Percentiles rank a stretch among this genome's conserved stretches.
phyloP scores from a whole-genome alignment of 92 coral and sea anemone species.

The Porites divaricata region DNA sequence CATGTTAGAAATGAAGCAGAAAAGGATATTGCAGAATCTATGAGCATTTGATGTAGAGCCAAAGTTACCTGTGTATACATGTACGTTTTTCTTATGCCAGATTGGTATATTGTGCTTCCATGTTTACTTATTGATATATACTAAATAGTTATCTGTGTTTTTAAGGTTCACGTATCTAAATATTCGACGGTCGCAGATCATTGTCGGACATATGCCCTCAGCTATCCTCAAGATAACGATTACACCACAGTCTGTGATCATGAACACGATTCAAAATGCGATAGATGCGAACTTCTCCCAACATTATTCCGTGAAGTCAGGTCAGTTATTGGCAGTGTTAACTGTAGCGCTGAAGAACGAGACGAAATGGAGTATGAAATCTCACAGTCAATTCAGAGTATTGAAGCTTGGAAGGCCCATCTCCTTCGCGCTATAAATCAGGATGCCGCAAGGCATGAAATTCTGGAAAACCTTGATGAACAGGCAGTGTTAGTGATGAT shows the following conservation, averaged over 20 bases:
- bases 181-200: constrained; percentile 35
- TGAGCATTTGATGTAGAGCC: no score
- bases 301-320: constrained; percentile 4
- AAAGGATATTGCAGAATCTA: no score
- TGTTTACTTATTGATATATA: no score
- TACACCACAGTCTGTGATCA: constrained; percentile 27
- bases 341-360: no score
- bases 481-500: neutral
- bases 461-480: neutral
- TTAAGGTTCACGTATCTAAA: constrained; percentile 37
- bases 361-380: neutral
- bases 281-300: constrained; percentile 23
- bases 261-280: constrained; percentile 30
- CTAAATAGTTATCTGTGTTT: no score
- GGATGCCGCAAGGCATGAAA: neutral
- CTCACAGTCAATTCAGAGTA: neutral
- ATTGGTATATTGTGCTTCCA: no score
- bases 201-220: constrained; percentile 24
- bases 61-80: no score
- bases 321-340: neutral
- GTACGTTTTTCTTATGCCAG: no score
- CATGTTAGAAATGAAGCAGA: no score
- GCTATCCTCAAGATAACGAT: constrained; percentile 12
- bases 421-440: constrained; percentile 3
- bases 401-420: constrained; percentile 8